phyloP scores from a whole-genome alignment of 2,888 invertebrate species.

The Drosophila affinis region DNA sequence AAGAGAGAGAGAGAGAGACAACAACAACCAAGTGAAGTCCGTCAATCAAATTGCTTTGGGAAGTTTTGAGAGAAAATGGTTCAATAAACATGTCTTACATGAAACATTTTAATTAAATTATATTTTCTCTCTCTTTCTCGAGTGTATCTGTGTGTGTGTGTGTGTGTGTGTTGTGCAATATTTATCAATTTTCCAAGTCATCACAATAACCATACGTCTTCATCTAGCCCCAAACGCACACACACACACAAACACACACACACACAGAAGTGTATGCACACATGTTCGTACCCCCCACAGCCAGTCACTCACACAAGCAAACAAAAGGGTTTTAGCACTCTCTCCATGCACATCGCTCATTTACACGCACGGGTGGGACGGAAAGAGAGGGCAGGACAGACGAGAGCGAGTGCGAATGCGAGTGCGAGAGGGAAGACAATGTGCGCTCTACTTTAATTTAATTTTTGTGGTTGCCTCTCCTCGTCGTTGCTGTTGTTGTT shows the following conservation, averaged over 20 bases:
- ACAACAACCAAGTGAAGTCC: constrained; percentile 50
- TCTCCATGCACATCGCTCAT: constrained; percentile 76
- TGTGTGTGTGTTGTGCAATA: constrained; percentile 56
- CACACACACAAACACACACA: constrained; percentile 15
- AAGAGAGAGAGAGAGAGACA: background rate
- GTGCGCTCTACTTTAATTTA: constrained; percentile 80
- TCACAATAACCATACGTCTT: constrained; percentile 78
- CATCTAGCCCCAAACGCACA: constrained; percentile 56
- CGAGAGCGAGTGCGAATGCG: background rate
- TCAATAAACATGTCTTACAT: constrained; percentile 79
- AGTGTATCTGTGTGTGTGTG: constrained; percentile 35
- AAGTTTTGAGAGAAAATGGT: constrained; percentile 65
- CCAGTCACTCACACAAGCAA: constrained; percentile 40
- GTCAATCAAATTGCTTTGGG: constrained; percentile 69
- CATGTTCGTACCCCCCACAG: background rate
- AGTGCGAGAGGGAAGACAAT: background rate
- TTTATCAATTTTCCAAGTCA: constrained; percentile 74
- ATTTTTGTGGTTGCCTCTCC: constrained; percentile 79
- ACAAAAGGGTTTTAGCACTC: constrained; percentile 71
- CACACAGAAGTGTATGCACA: constrained; percentile 5
- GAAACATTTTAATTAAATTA: constrained; percentile 79
- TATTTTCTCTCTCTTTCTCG: constrained; percentile 52
- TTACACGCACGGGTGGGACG: constrained; percentile 39
- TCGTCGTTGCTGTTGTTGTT: constrained; percentile 37
- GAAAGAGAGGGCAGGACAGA: background rate